Percentiles rank a stretch among this genome's conserved stretches.
Evolutionary conservation across 2,113 vertebrate genomes (phyloP).

Genomic region (Varanus salvator): DNA sequence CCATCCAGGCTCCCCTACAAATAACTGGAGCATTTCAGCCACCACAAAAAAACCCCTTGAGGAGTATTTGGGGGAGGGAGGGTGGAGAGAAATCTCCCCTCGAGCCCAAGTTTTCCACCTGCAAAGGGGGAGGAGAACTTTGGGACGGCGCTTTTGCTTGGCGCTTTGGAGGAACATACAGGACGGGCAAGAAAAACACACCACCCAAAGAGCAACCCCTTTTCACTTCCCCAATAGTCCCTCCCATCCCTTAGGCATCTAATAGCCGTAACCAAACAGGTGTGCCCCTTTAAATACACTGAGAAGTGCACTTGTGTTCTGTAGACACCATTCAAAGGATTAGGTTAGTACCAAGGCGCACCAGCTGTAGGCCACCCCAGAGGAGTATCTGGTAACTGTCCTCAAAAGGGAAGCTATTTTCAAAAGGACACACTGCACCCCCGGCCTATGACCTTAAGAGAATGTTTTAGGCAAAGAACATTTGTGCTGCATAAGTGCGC

Average conservation of each 20-base stretch:
- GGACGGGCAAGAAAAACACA: slow-evolving; percentile 14
- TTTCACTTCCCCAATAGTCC: slow-evolving; percentile 20
- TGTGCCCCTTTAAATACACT: slow-evolving; percentile 75
- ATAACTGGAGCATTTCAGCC: neutral
- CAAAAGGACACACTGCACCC: slow-evolving; percentile 32
- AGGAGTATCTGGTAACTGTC: slow-evolving; percentile 61
- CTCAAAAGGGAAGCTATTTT: slow-evolving; percentile 51
- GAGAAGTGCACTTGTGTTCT: slow-evolving; percentile 62
- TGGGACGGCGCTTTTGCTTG: neutral
- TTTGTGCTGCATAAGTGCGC: slow-evolving; percentile 40
- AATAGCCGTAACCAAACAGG: slow-evolving; percentile 60
- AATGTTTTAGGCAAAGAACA: slow-evolving; percentile 25
- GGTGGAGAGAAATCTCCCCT: neutral
- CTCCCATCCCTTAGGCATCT: slow-evolving; percentile 47
- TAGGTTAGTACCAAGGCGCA: slow-evolving; percentile 61
- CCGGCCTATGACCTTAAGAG: slow-evolving; percentile 44
- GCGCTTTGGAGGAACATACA: neutral
- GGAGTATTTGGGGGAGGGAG: neutral
- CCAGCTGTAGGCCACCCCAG: slow-evolving; percentile 65
- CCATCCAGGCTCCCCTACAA: neutral
- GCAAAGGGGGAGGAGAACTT: neutral
- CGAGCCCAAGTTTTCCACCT: neutral
- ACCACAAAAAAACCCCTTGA: neutral
- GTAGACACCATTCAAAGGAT: slow-evolving; percentile 55
- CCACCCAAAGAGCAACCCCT: neutral